These are phyloP conservation scores for Goniozus legneri DNA, from an alignment of 1,140 invertebrate genomes.

Conservation along the genomic window DNA sequence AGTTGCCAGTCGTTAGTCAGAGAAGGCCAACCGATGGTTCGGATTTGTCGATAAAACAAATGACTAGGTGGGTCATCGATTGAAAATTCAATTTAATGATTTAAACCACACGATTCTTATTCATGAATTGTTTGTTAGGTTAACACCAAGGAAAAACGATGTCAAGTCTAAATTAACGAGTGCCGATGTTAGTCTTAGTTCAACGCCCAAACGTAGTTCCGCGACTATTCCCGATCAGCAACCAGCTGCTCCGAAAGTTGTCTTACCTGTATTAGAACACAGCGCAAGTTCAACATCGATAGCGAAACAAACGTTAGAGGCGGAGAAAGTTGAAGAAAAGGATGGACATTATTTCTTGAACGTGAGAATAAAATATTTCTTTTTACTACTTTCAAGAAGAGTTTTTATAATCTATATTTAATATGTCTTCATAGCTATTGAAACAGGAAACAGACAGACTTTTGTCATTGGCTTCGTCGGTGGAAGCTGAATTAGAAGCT, in stretches of 20 bases:
- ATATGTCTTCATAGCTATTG: conserved; percentile 56
- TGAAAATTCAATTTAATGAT: background rate
- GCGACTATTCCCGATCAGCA: conserved; percentile 49
- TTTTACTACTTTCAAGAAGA: too few relatives aligned
- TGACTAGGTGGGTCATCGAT: conserved; percentile 38
- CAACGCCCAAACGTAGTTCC: conserved; percentile 17
- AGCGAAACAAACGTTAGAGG: conserved; percentile 30
- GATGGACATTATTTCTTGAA: conserved; percentile 74
- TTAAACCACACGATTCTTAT: background rate
- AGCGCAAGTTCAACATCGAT: conserved; percentile 34
- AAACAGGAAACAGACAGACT: conserved; percentile 70
- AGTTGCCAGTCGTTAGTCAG: conserved; percentile 68
- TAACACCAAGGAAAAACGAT: conserved; percentile 20
- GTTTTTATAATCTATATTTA: background rate
- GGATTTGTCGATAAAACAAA: conserved; percentile 47
- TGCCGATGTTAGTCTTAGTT: background rate
- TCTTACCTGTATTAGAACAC: conserved; percentile 45
- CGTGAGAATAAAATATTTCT: too few relatives aligned
- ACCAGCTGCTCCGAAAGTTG: conserved; percentile 52
- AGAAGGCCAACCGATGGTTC: conserved; percentile 54
- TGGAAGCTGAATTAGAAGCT: conserved; percentile 64
- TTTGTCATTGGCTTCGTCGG: conserved; percentile 62
- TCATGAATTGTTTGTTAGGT: conserved; percentile 11
- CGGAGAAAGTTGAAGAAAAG: conserved; percentile 43
- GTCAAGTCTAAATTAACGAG: conserved; percentile 13